Evolutionary conservation across 1,140 invertebrate species (phyloP).

Genomic region (Holcopasites calliopsidis): DNA sequence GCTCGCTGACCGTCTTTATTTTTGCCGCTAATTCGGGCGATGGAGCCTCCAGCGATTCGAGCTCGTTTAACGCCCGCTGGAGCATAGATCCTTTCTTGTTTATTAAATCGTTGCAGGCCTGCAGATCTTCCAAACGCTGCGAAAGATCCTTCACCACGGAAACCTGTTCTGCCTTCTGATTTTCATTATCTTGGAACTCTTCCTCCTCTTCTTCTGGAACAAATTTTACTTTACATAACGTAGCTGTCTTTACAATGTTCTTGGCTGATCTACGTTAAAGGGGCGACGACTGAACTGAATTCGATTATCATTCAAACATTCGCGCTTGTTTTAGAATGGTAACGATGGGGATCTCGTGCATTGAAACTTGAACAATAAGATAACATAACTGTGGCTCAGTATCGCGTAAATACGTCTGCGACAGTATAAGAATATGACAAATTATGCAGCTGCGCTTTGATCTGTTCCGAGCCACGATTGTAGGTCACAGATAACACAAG

Average conservation of each 20-base stretch:
- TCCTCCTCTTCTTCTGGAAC: constrained; percentile 91
- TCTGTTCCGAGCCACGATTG: not conserved
- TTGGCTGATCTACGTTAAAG: not conserved
- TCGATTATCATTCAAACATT: too few species aligned
- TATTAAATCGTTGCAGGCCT: constrained; percentile 94
- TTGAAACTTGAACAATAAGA: not conserved
- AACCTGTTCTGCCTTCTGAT: constrained; percentile 75
- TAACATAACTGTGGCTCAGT: not conserved
- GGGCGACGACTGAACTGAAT: too few species aligned
- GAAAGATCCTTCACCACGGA: constrained; percentile 83
- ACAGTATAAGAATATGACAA: not conserved
- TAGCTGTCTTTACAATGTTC: not conserved
- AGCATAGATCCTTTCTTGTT: constrained; percentile 91
- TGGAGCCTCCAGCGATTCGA: constrained; percentile 87
- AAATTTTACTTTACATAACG: constrained; percentile 50
- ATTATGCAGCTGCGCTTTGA: not conserved
- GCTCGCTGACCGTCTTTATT: constrained; percentile 91
- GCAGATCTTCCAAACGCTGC: constrained; percentile 90
- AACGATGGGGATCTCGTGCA: too few species aligned
- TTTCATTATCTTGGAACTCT: constrained; percentile 80
- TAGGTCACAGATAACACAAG: not conserved
- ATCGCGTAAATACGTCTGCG: not conserved
- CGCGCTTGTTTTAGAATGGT: too few species aligned
- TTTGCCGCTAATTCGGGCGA: constrained; percentile 79
- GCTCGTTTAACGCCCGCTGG: constrained; percentile 90